These are phyloP conservation scores for Haliaeetus leucogaster DNA, from an alignment of 2,113 vertebrate species.

Conservation along the genomic window DNA sequence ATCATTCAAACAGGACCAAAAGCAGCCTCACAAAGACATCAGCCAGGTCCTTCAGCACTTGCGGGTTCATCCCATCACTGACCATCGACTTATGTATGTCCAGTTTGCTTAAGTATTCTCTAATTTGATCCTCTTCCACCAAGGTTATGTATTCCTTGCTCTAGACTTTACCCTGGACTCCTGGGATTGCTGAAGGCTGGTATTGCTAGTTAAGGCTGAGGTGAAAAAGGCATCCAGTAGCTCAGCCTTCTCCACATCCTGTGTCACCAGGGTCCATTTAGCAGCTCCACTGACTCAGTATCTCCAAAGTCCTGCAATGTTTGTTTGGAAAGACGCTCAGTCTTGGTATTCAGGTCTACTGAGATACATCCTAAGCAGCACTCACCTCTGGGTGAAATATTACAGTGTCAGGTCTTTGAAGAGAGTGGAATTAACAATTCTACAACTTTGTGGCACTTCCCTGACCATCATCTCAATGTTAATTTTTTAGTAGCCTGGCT, in stretches of 20 bases:
- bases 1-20: not conserved
- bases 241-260: not conserved
- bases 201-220: not conserved
- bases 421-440: not conserved
- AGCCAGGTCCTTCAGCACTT: not conserved
- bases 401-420: not conserved
- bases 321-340: not conserved
- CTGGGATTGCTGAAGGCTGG: not conserved
- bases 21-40: not conserved
- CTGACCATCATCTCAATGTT: not conserved
- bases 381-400: not conserved
- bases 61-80: not conserved
- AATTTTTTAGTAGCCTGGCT: not conserved
- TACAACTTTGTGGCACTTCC: not conserved
- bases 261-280: not conserved
- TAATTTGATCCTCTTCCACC: not conserved
- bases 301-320: not conserved
- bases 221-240: not conserved
- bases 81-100: accelerated
- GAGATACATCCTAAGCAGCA: not conserved
- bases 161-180: not conserved
- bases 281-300: not conserved
- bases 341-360: not conserved
- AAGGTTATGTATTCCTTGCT: not conserved
- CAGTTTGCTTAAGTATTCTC: not conserved